A percentile compares a stretch with the other conserved stretches of the same genome.
Evolutionary conservation across 2,888 invertebrate species (phyloP).

Genomic region (Phalera bucephala): DNA sequence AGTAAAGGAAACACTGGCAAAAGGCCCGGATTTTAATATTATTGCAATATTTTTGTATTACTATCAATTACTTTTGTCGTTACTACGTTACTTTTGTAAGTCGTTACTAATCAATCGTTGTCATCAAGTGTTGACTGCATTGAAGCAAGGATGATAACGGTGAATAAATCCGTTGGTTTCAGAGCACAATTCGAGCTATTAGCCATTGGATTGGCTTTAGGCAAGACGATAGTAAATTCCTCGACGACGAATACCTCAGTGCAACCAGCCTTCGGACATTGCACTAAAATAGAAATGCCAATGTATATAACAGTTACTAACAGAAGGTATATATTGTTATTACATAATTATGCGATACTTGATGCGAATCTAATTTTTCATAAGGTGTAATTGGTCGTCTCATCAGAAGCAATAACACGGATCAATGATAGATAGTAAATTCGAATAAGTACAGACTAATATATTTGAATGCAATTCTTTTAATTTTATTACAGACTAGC

Average conservation of each 20-base stretch:
- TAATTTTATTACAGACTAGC: no score
- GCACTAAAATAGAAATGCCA: conserved; percentile 37
- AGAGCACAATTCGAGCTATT: conserved; percentile 42
- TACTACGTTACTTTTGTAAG: no score
- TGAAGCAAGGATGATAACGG: conserved; percentile 27
- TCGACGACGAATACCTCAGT: conserved; percentile 41
- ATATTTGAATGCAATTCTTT: no score
- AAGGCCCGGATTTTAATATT: no score
- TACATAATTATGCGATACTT: conserved; percentile 13
- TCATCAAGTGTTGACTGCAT: conserved; percentile 10
- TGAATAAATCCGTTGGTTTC: conserved; percentile 33
- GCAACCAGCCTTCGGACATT: conserved; percentile 25
- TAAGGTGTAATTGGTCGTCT: not conserved
- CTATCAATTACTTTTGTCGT: no score
- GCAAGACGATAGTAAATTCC: conserved; percentile 48
- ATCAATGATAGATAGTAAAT: no score
- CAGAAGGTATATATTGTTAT: conserved; percentile 14
- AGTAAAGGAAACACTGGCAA: no score
- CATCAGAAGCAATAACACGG: not conserved
- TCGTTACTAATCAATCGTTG: no score
- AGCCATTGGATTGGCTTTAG: conserved; percentile 44
- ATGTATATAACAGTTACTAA: conserved; percentile 24
- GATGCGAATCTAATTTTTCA: not conserved
- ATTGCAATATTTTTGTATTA: no score
- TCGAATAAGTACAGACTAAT: no score